Percentiles rank a stretch among this genome's conserved stretches.
Evolutionary conservation across 2,113 vertebrate species (phyloP).

Genomic region (Salvelinus namaycush): DNA sequence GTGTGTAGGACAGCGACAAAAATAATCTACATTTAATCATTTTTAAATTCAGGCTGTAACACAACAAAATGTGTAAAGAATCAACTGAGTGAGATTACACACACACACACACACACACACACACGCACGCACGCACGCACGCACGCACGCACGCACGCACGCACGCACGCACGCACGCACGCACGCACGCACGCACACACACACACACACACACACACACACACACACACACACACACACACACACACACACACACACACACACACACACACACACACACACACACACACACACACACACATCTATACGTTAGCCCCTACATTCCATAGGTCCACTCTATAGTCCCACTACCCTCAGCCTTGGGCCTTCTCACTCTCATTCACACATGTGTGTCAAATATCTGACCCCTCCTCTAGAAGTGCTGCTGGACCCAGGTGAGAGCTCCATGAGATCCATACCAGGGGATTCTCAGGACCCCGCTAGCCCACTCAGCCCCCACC

Average conservation of each 20-base stretch:
- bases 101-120: too few relatives aligned
- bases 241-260: too few relatives aligned
- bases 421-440: conserved; percentile 36
- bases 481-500: conserved; percentile 28
- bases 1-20: too few relatives aligned
- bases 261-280: too few relatives aligned
- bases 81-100: too few relatives aligned
- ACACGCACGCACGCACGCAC: too few relatives aligned
- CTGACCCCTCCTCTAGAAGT: conserved; percentile 47
- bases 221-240: background rate
- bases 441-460: conserved; percentile 18
- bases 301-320: conserved; percentile 38
- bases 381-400: conserved; percentile 70
- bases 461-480: conserved; percentile 34
- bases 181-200: background rate
- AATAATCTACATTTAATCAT: too few relatives aligned
- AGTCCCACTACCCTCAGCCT: conserved; percentile 39
- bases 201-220: conserved; percentile 8
- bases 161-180: too few relatives aligned
- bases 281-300: conserved; percentile 2
- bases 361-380: conserved; percentile 61
- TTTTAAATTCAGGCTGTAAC: too few relatives aligned
- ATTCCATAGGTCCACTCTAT: conserved; percentile 55
- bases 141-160: too few relatives aligned
- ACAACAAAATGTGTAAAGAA: too few relatives aligned